phyloP scores from a whole-genome alignment of 2,113 vertebrate species.

The Ceratotherium simum region DNA sequence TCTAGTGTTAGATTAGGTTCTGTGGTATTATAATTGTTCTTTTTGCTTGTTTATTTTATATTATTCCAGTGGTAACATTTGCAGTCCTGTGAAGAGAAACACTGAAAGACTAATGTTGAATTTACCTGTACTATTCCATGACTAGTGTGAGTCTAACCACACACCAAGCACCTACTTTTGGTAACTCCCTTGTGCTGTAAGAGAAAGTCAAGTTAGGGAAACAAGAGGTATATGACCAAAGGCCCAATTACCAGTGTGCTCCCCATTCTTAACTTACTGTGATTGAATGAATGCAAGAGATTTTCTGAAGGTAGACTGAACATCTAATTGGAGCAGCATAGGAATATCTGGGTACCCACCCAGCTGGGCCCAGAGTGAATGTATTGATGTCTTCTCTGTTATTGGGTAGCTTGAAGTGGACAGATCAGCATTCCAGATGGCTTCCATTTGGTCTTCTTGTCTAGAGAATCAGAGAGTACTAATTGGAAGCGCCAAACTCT shows the following conservation, averaged over 20 bases:
- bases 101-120: background rate
- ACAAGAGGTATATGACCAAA: background rate
- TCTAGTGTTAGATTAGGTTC: background rate
- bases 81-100: background rate
- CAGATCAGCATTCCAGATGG: slow-evolving; percentile 79
- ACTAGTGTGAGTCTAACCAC: background rate
- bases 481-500: background rate
- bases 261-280: slow-evolving; percentile 72
- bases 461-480: slow-evolving; percentile 67
- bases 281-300: slow-evolving; percentile 70
- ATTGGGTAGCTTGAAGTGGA: slow-evolving; percentile 80
- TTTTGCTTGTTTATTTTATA: background rate
- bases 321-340: slow-evolving; percentile 80
- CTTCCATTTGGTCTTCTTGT: slow-evolving; percentile 60
- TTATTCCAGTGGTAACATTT: slow-evolving; percentile 46
- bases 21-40: background rate
- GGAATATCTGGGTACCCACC: slow-evolving; percentile 83
- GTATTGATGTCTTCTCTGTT: slow-evolving; percentile 72
- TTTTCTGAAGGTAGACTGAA: slow-evolving; percentile 78
- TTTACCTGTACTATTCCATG: background rate
- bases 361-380: slow-evolving; percentile 74
- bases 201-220: slow-evolving; percentile 48
- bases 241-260: background rate
- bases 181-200: background rate
- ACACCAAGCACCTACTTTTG: background rate